A percentile compares a stretch with the other conserved stretches of the same genome.
These are phyloP conservation scores for Silurus asotus DNA, from an alignment of 2,113 vertebrate species.

Conservation along the genomic window DNA sequence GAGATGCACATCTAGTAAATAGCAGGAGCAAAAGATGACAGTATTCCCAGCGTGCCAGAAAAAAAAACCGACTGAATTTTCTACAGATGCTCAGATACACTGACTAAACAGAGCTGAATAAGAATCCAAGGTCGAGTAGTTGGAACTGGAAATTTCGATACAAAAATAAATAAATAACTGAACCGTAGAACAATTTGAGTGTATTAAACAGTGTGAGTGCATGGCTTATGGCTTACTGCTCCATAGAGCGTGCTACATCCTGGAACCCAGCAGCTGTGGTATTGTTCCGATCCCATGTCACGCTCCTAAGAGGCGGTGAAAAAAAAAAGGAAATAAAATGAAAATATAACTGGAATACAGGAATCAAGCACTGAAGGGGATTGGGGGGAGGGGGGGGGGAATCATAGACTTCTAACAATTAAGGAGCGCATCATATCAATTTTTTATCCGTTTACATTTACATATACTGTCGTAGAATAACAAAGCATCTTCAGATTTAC, in stretches of 20 bases:
- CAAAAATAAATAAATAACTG: constrained; percentile 6
- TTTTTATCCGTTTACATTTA: not conserved
- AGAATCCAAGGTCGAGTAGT: constrained; percentile 10
- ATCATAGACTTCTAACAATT: not conserved
- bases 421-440: not conserved
- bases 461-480: not conserved
- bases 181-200: constrained; percentile 12
- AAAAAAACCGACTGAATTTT: not conserved
- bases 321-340: constrained; percentile 28
- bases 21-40: not conserved
- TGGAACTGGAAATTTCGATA: not conserved
- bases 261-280: constrained; percentile 84
- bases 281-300: constrained; percentile 89
- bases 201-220: constrained; percentile 59
- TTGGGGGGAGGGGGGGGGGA: no score
- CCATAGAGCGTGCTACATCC: constrained; percentile 86
- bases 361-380: not conserved
- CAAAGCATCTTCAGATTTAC: not conserved
- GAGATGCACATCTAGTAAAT: not conserved
- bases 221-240: constrained; percentile 3
- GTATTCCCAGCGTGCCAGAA: not conserved
- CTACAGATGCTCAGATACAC: not conserved
- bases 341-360: constrained; percentile 20
- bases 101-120: not conserved
- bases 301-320: constrained; percentile 71